phyloP scores from a whole-genome alignment of 2,797 vertebrate genomes.

The Hozukius guyotensis region DNA sequence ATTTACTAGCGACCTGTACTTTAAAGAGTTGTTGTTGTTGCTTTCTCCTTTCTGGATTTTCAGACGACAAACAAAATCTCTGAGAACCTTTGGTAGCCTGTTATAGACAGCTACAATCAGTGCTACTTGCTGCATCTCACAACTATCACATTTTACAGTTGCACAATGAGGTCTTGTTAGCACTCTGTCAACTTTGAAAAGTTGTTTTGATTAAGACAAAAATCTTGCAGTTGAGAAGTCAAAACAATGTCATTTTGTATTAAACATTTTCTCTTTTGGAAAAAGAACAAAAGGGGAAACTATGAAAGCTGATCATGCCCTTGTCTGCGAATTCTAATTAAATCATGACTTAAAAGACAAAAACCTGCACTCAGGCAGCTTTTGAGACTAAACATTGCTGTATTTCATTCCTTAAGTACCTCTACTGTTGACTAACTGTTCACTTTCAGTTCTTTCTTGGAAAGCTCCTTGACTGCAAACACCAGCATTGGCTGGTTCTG shows the following conservation, averaged over 20 bases:
- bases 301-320: not conserved
- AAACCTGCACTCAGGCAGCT: not conserved
- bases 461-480: slow-evolving; percentile 29
- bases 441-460: slow-evolving; percentile 16
- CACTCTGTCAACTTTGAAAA: not conserved
- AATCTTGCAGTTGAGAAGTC: not conserved
- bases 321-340: not conserved
- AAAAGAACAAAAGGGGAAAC: not conserved
- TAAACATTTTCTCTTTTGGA: not conserved
- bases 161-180: slow-evolving; percentile 2
- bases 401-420: slow-evolving; percentile 13
- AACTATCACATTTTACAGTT: slow-evolving; percentile 4
- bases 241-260: not conserved
- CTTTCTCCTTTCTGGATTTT: not conserved
- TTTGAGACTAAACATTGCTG: not conserved
- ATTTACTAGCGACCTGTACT: not conserved
- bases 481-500: slow-evolving; percentile 21
- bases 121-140: not conserved
- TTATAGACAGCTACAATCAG: not conserved
- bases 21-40: not conserved
- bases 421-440: slow-evolving; percentile 22
- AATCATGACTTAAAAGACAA: not conserved
- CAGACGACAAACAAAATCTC: not conserved
- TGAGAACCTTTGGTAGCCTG: not conserved
- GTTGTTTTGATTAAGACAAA: not conserved